A percentile compares a stretch with the other conserved stretches of the same genome.
Evolutionary conservation across 2,888 invertebrate species (phyloP).

Genomic region (Lasioglossum lativentre): DNA sequence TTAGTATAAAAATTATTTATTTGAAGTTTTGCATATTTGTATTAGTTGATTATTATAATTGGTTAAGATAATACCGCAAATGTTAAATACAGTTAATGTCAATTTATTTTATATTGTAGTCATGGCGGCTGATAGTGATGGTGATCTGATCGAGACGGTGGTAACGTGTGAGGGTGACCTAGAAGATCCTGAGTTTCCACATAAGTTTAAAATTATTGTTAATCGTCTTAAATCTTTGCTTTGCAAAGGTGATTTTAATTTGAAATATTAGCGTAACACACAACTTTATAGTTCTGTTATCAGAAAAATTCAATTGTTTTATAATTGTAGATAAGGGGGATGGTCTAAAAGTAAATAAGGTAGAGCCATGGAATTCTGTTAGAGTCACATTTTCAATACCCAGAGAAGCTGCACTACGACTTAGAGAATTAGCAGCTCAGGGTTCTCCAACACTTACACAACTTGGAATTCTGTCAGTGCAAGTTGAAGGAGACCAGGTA

Average conservation of each 20-base stretch:
- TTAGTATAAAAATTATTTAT: background rate
- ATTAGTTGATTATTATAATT: background rate
- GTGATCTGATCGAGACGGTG: conserved; percentile 90
- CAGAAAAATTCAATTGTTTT: conserved; percentile 9
- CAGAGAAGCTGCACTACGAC: conserved; percentile 96
- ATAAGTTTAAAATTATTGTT: conserved; percentile 91
- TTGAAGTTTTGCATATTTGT: background rate
- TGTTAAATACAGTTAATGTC: background rate
- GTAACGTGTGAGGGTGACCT: conserved; percentile 97
- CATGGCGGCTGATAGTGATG: conserved; percentile 95
- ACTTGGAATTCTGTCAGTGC: conserved; percentile 97
- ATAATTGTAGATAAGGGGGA: conserved; percentile 84
- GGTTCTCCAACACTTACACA: conserved; percentile 95
- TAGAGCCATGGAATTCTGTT: conserved; percentile 99
- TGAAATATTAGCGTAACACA: background rate
- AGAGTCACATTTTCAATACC: conserved; percentile 99
- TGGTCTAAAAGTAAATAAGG: conserved; percentile 89
- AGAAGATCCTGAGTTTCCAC: conserved; percentile 94
- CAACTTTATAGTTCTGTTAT: background rate
- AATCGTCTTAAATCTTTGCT: conserved; percentile 92
- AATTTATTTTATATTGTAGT: conserved; percentile 78
- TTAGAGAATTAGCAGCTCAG: conserved; percentile 96
- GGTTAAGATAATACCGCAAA: background rate
- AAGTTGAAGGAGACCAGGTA: conserved; percentile 95
- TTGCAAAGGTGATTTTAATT: conserved; percentile 87